Percentiles rank a stretch among this genome's conserved stretches.
Conservation (phyloP, 64 coral and sea anemone genomes). For the Stichodactyla mertensii region DNA sequence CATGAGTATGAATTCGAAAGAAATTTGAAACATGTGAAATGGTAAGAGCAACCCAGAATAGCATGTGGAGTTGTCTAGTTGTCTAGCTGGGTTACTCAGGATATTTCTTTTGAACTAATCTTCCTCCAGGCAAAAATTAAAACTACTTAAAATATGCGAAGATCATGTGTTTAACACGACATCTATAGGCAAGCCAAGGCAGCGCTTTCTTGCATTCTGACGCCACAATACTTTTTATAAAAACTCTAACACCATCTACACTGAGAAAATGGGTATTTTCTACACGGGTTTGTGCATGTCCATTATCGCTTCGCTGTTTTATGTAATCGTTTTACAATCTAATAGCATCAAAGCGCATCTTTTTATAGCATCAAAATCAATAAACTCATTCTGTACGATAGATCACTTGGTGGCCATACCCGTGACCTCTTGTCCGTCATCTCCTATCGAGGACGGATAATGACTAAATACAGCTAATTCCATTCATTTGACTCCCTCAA, state of each 20-base stretch:
- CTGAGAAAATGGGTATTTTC: too few species aligned
- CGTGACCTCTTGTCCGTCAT: neutral
- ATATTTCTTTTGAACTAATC: neutral
- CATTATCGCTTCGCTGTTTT: too few species aligned
- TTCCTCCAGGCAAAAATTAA: neutral
- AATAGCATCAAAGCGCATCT: neutral
- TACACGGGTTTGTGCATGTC: too few species aligned
- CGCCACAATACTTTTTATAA: too few species aligned
- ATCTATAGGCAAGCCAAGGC: neutral
- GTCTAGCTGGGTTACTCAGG: too few species aligned
- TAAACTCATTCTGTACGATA: neutral
- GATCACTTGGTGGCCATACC: neutral
- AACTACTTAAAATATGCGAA: neutral
- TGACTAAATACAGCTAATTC: conserved; percentile 5
- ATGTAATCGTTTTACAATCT: neutral
- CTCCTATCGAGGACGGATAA: conserved; percentile 2
- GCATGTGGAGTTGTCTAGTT: too few species aligned
- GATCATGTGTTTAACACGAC: neutral
- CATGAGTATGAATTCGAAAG: too few species aligned
- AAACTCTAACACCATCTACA: too few species aligned
- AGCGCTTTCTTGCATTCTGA: too few species aligned
- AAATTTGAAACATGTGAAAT: too few species aligned
- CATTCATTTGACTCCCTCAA: neutral
- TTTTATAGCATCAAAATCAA: conserved; percentile 11
- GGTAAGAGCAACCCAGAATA: too few species aligned